Conservation (phyloP, 2,888 invertebrate species). For the Neoaliturus tenellus region DNA sequence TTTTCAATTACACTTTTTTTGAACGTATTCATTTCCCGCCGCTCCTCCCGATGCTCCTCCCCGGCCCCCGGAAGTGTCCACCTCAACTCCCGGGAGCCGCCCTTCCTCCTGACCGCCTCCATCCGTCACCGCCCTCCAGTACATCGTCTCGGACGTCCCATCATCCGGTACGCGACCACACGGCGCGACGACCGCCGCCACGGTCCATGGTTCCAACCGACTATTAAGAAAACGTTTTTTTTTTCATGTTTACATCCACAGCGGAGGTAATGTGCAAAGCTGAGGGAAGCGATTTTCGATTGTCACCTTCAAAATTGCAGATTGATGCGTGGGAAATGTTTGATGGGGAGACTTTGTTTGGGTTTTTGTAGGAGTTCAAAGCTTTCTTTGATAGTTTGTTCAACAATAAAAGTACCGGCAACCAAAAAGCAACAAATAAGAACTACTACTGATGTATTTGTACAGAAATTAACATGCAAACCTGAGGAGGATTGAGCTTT, state of each 20-base stretch:
- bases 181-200: background rate
- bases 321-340: too few species aligned
- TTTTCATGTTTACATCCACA: background rate
- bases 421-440: too few species aligned
- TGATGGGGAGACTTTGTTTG: too few species aligned
- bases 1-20: too few species aligned
- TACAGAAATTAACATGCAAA: too few species aligned
- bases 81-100: constrained; percentile 5
- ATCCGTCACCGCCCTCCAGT: constrained; percentile 20
- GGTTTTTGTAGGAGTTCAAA: too few species aligned
- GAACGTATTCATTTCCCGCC: background rate
- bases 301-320: too few species aligned
- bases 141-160: constrained; percentile 12
- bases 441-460: too few species aligned
- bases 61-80: constrained; percentile 7
- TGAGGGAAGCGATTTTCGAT: too few species aligned
- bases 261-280: background rate
- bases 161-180: background rate
- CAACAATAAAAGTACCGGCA: too few species aligned
- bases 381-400: too few species aligned
- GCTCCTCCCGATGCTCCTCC: background rate
- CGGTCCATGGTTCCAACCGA: background rate
- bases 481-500: too few species aligned
- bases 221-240: background rate
- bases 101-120: constrained; percentile 20